A percentile compares a stretch with the other conserved stretches of the same genome.
Evolutionary conservation across 2,113 vertebrate species (phyloP).

Genomic region (Scytalopus superciliaris): DNA sequence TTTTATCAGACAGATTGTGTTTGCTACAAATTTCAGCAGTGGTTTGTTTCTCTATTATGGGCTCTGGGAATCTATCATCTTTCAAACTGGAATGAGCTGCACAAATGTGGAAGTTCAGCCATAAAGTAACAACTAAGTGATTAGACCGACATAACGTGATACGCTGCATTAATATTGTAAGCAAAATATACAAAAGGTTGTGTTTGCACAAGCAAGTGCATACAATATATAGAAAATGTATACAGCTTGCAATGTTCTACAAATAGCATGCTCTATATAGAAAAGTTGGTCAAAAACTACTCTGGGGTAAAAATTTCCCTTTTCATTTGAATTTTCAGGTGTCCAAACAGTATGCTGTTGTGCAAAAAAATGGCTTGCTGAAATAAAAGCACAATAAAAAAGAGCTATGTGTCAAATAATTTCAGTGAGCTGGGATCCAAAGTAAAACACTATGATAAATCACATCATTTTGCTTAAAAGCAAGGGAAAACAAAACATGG

Average conservation of each 20-base stretch:
- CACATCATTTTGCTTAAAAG: conserved; percentile 12
- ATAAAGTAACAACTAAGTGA: background rate
- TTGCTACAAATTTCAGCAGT: background rate
- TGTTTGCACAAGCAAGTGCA: background rate
- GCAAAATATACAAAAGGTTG: background rate
- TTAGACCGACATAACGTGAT: background rate
- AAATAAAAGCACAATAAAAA: conserved; percentile 29
- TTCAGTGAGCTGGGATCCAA: background rate
- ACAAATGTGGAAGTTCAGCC: background rate
- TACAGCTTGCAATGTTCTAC: background rate
- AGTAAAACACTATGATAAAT: conserved; percentile 26
- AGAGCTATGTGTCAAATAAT: conserved; percentile 28
- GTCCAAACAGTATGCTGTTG: background rate
- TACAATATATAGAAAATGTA: background rate
- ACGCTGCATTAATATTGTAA: background rate
- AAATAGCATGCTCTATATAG: background rate
- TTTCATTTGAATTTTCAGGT: background rate
- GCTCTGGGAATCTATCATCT: background rate
- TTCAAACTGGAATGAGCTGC: background rate
- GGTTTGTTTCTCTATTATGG: background rate
- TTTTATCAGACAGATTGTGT: background rate
- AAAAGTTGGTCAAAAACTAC: background rate
- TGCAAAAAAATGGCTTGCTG: background rate
- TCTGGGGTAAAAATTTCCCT: background rate
- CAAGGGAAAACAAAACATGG: background rate